Conservation (phyloP, 37 sponge, comb jelly and placozoan species). For the Axinella damicornis region DNA sequence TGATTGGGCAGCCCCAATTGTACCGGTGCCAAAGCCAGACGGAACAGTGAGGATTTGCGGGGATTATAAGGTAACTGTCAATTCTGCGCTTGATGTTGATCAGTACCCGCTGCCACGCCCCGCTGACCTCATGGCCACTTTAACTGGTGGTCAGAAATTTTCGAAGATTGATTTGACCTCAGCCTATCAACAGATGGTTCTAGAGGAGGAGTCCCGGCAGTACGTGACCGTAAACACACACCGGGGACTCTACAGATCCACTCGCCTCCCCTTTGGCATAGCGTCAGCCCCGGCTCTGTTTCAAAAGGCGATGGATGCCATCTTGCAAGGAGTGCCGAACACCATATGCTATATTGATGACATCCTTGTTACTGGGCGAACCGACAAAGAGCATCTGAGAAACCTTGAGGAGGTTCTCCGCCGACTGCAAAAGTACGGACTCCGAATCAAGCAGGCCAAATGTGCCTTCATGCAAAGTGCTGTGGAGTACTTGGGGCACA, state of each 20-base stretch:
- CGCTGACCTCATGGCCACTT: background rate
- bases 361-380: conserved; percentile 26
- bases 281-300: conserved; percentile 37
- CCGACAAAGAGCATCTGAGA: background rate
- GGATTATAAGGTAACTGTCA: conserved; percentile 50
- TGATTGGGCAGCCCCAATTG: conserved; percentile 77
- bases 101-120: conserved; percentile 12
- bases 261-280: conserved; percentile 39
- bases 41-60: conserved; percentile 41
- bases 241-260: conserved; percentile 46
- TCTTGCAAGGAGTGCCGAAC: conserved; percentile 11
- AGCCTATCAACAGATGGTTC: conserved; percentile 32
- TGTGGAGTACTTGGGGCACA: conserved; percentile 24
- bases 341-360: conserved; percentile 24
- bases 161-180: conserved; percentile 43
- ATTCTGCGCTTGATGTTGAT: conserved; percentile 27
- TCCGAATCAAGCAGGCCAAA: conserved; percentile 9
- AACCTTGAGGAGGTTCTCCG: conserved; percentile 13
- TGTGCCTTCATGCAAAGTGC: conserved; percentile 8
- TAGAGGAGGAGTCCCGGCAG: conserved; percentile 5
- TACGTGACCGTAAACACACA: conserved; percentile 65
- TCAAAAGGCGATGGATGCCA: conserved; percentile 31
- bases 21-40: conserved; percentile 43
- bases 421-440: background rate
- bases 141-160: conserved; percentile 42